Evolutionary conservation across 2,113 vertebrate genomes (phyloP).

Genomic region (Melanostigma gelatinosum): DNA sequence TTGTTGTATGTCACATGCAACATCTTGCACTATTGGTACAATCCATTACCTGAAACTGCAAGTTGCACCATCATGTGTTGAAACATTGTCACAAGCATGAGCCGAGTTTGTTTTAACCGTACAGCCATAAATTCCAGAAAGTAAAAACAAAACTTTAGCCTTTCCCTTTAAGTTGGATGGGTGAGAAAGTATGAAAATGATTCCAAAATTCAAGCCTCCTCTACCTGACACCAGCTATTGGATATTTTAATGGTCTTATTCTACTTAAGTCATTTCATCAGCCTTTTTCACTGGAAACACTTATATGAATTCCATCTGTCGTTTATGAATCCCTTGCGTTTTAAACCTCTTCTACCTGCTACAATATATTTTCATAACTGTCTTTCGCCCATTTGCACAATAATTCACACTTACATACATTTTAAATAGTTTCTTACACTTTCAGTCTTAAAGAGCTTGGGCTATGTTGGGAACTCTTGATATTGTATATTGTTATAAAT

Average conservation of each 20-base stretch:
- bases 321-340: slow-evolving; percentile 12
- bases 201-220: not conserved
- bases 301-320: slow-evolving; percentile 5
- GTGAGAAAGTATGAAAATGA: not conserved
- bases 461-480: not conserved
- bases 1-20: not conserved
- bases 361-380: not conserved
- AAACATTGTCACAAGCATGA: not conserved
- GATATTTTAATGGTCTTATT: not conserved
- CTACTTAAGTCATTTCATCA: slow-evolving; percentile 13
- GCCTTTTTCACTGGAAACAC: not conserved
- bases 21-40: not conserved
- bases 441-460: not conserved
- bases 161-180: not conserved
- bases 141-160: not conserved
- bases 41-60: not conserved
- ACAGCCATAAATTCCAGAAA: not conserved
- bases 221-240: not conserved
- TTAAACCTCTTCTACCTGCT: not conserved
- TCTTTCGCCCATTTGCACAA: not conserved
- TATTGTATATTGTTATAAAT: not conserved
- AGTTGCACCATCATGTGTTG: not conserved
- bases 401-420: not conserved
- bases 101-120: not conserved
- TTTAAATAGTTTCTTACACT: not conserved